Evolutionary conservation across 2,113 vertebrate species (phyloP).

Genomic region (Calidris pygmaea): DNA sequence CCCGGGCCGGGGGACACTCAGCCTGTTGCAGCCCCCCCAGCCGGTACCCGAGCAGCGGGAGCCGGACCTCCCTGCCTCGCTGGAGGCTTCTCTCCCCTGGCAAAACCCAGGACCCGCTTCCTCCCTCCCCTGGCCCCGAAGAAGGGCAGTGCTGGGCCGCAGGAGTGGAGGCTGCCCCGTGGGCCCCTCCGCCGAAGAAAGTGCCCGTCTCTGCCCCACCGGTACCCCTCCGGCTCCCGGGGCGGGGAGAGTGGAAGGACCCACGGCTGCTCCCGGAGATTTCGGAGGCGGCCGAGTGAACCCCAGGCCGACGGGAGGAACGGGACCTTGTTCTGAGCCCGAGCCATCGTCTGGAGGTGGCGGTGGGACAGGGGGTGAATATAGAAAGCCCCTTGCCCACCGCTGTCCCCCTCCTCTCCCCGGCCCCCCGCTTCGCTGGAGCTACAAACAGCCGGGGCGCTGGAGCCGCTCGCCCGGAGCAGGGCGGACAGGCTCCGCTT

Average conservation of each 20-base stretch:
- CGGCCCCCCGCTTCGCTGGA: accelerated
- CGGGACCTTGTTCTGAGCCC: not conserved
- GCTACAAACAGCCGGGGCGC: accelerated
- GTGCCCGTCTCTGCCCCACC: not conserved
- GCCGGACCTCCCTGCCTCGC: not conserved
- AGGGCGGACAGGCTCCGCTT: not conserved
- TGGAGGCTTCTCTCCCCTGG: not conserved
- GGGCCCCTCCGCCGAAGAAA: not conserved
- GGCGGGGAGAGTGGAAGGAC: not conserved
- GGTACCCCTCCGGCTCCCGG: not conserved
- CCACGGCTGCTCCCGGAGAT: not conserved
- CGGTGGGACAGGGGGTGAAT: not conserved
- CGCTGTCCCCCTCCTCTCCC: not conserved
- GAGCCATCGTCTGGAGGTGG: not conserved
- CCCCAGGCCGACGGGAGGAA: not conserved
- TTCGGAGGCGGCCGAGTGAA: not conserved
- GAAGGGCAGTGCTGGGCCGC: not conserved
- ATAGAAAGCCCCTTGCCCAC: not conserved
- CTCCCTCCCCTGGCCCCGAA: not conserved
- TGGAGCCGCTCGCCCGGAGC: accelerated
- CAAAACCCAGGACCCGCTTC: not conserved
- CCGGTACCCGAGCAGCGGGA: not conserved
- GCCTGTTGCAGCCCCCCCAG: not conserved
- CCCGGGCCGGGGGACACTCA: not conserved
- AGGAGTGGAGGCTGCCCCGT: not conserved